phyloP scores from a whole-genome alignment of 23 tunicate species.

The Corella eumyota region DNA sequence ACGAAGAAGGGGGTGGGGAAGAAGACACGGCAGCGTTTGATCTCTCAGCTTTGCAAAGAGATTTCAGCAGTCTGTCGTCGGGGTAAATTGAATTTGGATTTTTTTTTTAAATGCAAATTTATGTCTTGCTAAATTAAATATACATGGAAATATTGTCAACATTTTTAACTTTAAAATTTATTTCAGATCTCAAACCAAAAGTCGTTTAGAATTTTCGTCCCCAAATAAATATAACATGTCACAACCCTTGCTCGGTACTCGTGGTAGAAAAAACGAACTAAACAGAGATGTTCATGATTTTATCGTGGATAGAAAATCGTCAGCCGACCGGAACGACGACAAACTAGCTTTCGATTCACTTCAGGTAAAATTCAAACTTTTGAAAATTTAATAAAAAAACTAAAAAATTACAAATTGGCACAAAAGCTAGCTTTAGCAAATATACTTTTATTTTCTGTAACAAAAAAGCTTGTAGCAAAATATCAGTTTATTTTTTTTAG shows the following conservation, averaged over 20 bases:
- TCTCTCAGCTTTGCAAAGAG: conserved; percentile 28
- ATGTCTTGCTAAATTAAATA: too few relatives aligned
- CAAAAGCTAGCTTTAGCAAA: too few relatives aligned
- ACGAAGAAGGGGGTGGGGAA: conserved; percentile 66
- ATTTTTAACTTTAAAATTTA: too few relatives aligned
- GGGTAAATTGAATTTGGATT: conserved; percentile 21
- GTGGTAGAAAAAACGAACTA: conserved; percentile 1
- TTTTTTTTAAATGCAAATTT: too few relatives aligned
- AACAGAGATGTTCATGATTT: conserved; percentile 34
- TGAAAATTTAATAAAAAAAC: too few relatives aligned
- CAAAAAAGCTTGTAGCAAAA: too few relatives aligned
- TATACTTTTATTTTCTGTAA: too few relatives aligned
- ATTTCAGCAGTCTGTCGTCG: conserved; percentile 34
- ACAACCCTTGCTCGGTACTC: not conserved
- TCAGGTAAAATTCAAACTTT: conserved; percentile 23
- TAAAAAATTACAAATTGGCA: too few relatives aligned
- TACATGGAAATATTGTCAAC: too few relatives aligned
- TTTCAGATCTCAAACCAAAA: conserved; percentile 25
- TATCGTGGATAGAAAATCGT: conserved; percentile 21
- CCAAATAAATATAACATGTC: conserved; percentile 17
- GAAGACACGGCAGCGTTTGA: conserved; percentile 61
- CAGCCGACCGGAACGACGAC: conserved; percentile 26
- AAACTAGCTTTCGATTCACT: conserved; percentile 43
- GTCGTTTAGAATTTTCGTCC: conserved; percentile 5
- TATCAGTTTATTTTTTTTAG: conserved; percentile 18